Percentiles rank a stretch among this genome's conserved stretches.
phyloP scores from a whole-genome alignment of 2,113 vertebrate genomes.

The Serilophus lunatus region DNA sequence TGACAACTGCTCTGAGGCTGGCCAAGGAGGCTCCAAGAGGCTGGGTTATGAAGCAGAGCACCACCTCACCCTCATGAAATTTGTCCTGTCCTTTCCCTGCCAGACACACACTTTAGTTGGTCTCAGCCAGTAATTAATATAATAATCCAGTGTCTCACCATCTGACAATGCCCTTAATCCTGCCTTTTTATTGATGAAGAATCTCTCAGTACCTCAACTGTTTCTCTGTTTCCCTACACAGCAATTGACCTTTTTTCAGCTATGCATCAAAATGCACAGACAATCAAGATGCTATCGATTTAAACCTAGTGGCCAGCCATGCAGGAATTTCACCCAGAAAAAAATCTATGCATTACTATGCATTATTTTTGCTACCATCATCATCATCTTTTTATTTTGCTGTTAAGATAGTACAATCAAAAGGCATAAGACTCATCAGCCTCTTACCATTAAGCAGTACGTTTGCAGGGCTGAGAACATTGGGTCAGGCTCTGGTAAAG shows the following conservation, averaged over 20 bases:
- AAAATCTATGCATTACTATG: background rate
- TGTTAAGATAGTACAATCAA: background rate
- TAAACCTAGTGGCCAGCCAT: background rate
- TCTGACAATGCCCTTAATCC: background rate
- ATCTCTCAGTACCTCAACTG: background rate
- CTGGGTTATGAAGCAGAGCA: background rate
- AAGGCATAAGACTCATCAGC: background rate
- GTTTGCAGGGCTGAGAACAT: background rate
- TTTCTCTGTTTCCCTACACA: background rate
- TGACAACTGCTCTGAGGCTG: background rate
- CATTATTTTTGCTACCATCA: background rate
- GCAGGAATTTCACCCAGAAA: background rate
- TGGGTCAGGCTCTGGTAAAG: background rate
- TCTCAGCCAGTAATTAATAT: background rate
- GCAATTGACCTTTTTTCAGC: conserved; percentile 8
- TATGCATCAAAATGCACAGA: background rate
- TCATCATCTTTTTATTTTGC: background rate
- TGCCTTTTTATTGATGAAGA: background rate
- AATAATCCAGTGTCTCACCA: background rate
- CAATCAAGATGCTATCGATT: conserved; percentile 15
- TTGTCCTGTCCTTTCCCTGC: background rate
- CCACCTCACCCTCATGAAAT: background rate
- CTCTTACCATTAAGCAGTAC: background rate
- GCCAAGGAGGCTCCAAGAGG: background rate
- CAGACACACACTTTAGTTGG: background rate